Conservation (phyloP, 1,140 invertebrate genomes). For the Pogonognathellus flavescens region DNA sequence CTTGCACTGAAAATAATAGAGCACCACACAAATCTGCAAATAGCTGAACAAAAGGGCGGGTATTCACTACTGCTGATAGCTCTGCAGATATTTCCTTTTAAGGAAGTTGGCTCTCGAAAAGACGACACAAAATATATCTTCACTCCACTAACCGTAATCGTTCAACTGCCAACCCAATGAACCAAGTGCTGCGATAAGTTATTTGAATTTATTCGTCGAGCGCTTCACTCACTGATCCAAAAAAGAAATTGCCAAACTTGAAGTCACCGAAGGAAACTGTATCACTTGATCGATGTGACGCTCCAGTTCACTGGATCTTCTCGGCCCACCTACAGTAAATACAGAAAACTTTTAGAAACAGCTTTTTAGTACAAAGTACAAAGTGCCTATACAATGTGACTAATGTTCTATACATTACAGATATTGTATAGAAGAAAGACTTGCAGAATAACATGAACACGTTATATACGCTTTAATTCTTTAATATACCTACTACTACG, state of each 20-base stretch:
- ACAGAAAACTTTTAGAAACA: not conserved
- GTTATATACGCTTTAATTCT: too few species aligned
- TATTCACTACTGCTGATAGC: slow-evolving; percentile 15
- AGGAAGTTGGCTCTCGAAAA: slow-evolving; percentile 40
- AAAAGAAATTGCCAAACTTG: slow-evolving; percentile 6
- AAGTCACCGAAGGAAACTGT: slow-evolving; percentile 6
- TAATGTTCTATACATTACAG: too few species aligned
- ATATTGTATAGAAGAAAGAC: too few species aligned
- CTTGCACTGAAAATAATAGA: slow-evolving; percentile 26
- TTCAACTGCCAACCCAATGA: slow-evolving; percentile 35
- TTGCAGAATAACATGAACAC: too few species aligned
- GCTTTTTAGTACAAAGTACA: not conserved
- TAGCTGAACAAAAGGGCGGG: not conserved
- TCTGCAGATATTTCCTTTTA: slow-evolving; percentile 41
- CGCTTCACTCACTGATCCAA: slow-evolving; percentile 40
- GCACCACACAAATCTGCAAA: slow-evolving; percentile 34
- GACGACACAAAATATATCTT: slow-evolving; percentile 39
- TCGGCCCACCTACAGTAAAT: not conserved
- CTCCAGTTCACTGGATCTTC: slow-evolving; percentile 1
- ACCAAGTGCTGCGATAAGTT: slow-evolving; percentile 33
- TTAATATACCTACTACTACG: too few species aligned
- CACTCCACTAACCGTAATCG: slow-evolving; percentile 22
- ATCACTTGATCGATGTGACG: not conserved
- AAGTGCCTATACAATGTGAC: too few species aligned
- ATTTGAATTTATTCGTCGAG: not conserved